Evolutionary conservation across 64 coral and sea anemone genomes (phyloP).

Genomic region (Acropora tenuis): DNA sequence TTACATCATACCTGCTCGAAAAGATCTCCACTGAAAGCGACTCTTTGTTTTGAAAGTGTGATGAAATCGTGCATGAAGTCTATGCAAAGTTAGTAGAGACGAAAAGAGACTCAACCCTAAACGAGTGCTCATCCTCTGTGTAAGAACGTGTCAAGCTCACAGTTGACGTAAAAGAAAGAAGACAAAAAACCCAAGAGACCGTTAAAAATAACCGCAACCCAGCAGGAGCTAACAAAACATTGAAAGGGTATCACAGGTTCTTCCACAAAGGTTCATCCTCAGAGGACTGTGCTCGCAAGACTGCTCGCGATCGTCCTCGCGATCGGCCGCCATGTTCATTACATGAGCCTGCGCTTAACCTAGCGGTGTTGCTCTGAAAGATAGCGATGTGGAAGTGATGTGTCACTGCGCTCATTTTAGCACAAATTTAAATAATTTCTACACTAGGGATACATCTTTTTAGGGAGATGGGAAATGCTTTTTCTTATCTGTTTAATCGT

Average conservation of each 20-base stretch:
- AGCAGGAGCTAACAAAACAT: too few species aligned
- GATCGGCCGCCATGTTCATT: background rate
- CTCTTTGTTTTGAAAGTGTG: background rate
- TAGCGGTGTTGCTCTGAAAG: constrained; percentile 55
- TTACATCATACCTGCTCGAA: background rate
- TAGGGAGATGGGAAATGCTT: constrained; percentile 82
- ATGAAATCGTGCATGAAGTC: background rate
- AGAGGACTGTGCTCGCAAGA: too few species aligned
- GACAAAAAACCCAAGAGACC: too few species aligned
- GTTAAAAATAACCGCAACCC: too few species aligned
- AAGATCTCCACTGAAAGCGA: background rate
- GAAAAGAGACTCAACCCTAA: background rate
- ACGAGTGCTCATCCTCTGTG: too few species aligned
- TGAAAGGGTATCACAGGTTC: too few species aligned
- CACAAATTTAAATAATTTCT: background rate
- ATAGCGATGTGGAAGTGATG: constrained; percentile 58
- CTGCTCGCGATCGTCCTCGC: too few species aligned
- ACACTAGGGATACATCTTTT: background rate
- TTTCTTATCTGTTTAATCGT: constrained; percentile 82
- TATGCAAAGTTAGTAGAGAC: background rate
- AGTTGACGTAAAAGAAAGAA: too few species aligned
- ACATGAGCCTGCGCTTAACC: background rate
- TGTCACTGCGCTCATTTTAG: background rate
- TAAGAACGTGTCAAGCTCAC: too few species aligned
- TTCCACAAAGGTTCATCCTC: too few species aligned